These are phyloP conservation scores for Erpetoichthys calabaricus DNA, from an alignment of 2,797 vertebrate genomes.

Conservation along the genomic window DNA sequence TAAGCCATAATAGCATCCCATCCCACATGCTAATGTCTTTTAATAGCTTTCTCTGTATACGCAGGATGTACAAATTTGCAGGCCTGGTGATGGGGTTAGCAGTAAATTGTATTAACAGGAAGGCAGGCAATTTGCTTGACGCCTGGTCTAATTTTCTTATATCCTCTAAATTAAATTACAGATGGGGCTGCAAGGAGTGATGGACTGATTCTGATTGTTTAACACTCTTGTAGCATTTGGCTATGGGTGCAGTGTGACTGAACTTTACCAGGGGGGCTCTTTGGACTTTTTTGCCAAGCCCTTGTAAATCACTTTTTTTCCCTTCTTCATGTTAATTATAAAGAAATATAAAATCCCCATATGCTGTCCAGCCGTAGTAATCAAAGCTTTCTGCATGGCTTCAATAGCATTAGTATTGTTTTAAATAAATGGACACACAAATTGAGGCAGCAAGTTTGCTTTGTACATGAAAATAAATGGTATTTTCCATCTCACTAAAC, in stretches of 20 bases:
- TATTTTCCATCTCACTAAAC: constrained; percentile 45
- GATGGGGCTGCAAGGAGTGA: neutral
- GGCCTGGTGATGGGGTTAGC: constrained; percentile 10
- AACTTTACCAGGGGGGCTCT: neutral
- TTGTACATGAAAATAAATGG: constrained; percentile 3
- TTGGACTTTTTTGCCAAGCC: neutral
- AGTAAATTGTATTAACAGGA: constrained; percentile 21
- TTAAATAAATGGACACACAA: neutral
- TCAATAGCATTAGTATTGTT: constrained; percentile 4
- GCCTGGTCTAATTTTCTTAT: constrained; percentile 9
- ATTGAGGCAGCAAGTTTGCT: constrained; percentile 2
- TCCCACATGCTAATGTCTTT: constrained; percentile 12
- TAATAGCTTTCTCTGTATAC: constrained; percentile 12
- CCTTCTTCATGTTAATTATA: neutral
- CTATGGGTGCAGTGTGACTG: neutral
- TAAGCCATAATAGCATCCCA: constrained; percentile 16
- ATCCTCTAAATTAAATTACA: constrained; percentile 3
- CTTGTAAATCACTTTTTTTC: neutral
- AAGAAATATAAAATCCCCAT: neutral
- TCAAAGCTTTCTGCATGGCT: constrained; percentile 3
- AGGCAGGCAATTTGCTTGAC: constrained; percentile 24
- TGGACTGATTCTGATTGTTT: neutral
- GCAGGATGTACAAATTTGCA: constrained; percentile 13
- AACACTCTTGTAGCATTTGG: neutral
- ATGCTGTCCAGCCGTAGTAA: constrained; percentile 10